These are phyloP conservation scores for Drosophila ananassae DNA, from an alignment of 1,140 invertebrate species.

Conservation along the genomic window DNA sequence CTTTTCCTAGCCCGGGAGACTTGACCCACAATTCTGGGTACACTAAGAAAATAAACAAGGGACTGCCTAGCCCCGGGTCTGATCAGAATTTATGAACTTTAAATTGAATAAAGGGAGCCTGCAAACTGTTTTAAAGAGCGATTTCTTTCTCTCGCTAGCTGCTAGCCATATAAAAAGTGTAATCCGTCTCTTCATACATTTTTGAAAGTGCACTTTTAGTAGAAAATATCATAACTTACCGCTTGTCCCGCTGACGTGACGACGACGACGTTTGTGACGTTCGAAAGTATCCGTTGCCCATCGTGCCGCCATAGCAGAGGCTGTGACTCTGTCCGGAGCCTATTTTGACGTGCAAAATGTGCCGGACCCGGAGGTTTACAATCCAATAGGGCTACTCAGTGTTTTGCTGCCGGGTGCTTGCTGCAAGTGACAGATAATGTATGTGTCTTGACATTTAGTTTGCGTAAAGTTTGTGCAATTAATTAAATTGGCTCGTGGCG, in stretches of 20 bases:
- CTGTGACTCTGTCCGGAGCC: conserved; percentile 84
- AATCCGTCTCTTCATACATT: not conserved
- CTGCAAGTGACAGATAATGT: conserved; percentile 55
- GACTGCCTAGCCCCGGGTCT: not conserved
- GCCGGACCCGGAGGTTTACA: conserved; percentile 49
- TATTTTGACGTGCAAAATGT: conserved; percentile 83
- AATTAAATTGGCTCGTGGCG: conserved; percentile 42
- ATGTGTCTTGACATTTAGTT: conserved; percentile 45
- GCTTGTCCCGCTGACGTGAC: conserved; percentile 74
- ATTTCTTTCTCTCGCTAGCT: not conserved
- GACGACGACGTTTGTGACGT: conserved; percentile 80
- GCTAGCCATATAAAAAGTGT: not conserved
- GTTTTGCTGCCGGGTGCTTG: conserved; percentile 1
- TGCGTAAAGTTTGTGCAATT: conserved; percentile 49
- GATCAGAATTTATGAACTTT: not conserved
- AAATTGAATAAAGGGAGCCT: not conserved
- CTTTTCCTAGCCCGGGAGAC: conserved; percentile 20
- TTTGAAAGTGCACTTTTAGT: conserved; percentile 4
- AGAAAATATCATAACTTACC: conserved; percentile 65
- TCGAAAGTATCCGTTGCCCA: conserved; percentile 83
- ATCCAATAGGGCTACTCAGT: conserved; percentile 5
- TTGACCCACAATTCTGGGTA: conserved; percentile 22
- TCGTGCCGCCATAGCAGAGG: conserved; percentile 84
- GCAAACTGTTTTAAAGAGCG: not conserved
- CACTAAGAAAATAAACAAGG: conserved; percentile 31